Conservation (phyloP, 2,113 vertebrate genomes). For the Patagioenas fasciata region DNA sequence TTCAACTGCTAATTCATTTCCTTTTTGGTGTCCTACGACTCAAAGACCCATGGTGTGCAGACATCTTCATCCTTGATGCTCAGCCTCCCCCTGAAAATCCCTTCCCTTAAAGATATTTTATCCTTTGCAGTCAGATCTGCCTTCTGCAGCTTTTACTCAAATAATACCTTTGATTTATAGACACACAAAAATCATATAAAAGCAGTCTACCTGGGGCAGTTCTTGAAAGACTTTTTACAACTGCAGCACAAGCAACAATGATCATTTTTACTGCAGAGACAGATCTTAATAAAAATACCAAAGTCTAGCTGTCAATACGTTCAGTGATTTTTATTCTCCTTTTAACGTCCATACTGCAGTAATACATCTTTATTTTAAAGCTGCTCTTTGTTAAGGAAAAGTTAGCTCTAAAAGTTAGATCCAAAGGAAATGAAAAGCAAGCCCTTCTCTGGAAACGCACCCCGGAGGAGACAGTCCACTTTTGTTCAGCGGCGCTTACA, state of each 20-base stretch:
- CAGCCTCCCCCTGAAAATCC: rapidly evolving
- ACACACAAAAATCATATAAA: not conserved
- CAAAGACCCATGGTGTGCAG: too few species aligned
- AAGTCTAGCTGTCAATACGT: not conserved
- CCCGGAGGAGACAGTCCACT: not conserved
- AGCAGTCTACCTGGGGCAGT: not conserved
- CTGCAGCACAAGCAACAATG: not conserved
- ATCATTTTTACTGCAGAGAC: not conserved
- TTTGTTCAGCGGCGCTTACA: not conserved
- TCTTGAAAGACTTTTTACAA: constrained; percentile 2
- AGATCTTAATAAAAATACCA: constrained; percentile 27
- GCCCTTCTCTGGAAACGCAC: constrained; percentile 13
- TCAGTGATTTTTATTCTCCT: not conserved
- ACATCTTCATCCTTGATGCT: not conserved
- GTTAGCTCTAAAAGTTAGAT: not conserved
- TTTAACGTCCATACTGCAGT: not conserved
- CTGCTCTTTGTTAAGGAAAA: not conserved
- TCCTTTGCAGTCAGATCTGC: not conserved
- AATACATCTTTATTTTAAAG: not conserved
- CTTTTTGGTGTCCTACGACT: not conserved
- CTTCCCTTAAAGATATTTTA: not conserved
- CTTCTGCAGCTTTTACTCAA: not conserved
- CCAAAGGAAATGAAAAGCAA: constrained; percentile 33
- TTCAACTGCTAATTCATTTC: not conserved
- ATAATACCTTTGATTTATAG: constrained; percentile 28